These are phyloP conservation scores for Alligator sinensis DNA, from an alignment of 2,113 vertebrate genomes.

Conservation along the genomic window DNA sequence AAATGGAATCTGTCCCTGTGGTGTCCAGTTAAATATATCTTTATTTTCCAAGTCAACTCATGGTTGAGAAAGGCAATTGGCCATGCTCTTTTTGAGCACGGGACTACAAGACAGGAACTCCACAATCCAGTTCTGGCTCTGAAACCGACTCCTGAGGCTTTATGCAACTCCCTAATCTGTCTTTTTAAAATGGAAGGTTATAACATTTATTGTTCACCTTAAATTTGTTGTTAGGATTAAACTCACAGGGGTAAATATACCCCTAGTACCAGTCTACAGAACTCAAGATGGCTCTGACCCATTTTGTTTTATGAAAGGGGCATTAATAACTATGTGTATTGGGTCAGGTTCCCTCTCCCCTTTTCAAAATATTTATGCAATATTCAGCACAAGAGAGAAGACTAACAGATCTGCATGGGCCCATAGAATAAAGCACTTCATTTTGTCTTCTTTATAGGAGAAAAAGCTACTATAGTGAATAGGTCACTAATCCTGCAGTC, in stretches of 20 bases:
- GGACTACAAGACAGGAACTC: neutral
- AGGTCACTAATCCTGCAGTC: neutral
- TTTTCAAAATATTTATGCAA: neutral
- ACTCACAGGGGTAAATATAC: neutral
- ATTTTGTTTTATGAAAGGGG: neutral
- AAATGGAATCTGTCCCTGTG: neutral
- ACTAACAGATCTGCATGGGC: neutral
- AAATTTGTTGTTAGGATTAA: neutral
- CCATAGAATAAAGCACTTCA: neutral
- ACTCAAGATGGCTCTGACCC: accelerated
- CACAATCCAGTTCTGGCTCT: neutral
- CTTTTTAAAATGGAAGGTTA: neutral
- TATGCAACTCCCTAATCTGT: neutral
- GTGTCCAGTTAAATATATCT: neutral
- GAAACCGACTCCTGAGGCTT: neutral
- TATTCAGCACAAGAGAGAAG: neutral
- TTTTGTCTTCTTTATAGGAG: neutral
- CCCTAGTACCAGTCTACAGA: neutral
- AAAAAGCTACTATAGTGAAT: neutral
- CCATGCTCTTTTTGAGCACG: neutral
- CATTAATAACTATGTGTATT: too few species aligned
- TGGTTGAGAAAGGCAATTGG: neutral
- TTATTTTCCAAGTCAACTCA: neutral
- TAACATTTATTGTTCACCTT: neutral
- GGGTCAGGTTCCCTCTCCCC: neutral